Evolutionary conservation across 2,888 invertebrate species (phyloP).

Genomic region (Abrostola triplasia): DNA sequence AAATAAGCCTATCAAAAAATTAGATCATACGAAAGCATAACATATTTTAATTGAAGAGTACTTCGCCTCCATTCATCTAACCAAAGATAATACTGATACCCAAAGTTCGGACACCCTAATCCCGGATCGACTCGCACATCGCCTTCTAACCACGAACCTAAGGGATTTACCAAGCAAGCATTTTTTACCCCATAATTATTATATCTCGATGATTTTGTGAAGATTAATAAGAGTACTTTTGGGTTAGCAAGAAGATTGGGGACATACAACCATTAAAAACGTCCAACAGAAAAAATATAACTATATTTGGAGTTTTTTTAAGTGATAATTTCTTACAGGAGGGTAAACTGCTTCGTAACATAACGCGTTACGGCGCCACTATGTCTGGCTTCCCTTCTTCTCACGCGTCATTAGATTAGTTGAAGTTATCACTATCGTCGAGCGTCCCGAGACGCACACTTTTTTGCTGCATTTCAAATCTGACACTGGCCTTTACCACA

Average conservation of each 20-base stretch:
- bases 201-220: constrained; percentile 37
- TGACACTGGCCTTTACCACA: too few relatives aligned
- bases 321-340: too few relatives aligned
- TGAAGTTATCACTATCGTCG: too few relatives aligned
- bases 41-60: neutral
- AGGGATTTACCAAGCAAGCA: constrained; percentile 38
- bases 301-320: too few relatives aligned
- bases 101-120: constrained; percentile 15
- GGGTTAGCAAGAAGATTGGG: constrained; percentile 20
- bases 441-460: too few relatives aligned
- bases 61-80: constrained; percentile 6
- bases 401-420: too few relatives aligned
- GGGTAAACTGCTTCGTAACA: too few relatives aligned
- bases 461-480: too few relatives aligned
- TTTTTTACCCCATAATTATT: constrained; percentile 48
- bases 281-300: neutral
- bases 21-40: too few relatives aligned
- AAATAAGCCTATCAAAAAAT: too few relatives aligned
- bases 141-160: constrained; percentile 40
- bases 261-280: constrained; percentile 21
- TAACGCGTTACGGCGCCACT: too few relatives aligned
- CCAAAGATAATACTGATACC: constrained; percentile 7
- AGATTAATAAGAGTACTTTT: constrained; percentile 30
- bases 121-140: constrained; percentile 23
- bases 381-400: too few relatives aligned